Base-by-base conservation (phyloP, 2,888 invertebrate genomes). In the Andrena hattorfiana region DNA sequence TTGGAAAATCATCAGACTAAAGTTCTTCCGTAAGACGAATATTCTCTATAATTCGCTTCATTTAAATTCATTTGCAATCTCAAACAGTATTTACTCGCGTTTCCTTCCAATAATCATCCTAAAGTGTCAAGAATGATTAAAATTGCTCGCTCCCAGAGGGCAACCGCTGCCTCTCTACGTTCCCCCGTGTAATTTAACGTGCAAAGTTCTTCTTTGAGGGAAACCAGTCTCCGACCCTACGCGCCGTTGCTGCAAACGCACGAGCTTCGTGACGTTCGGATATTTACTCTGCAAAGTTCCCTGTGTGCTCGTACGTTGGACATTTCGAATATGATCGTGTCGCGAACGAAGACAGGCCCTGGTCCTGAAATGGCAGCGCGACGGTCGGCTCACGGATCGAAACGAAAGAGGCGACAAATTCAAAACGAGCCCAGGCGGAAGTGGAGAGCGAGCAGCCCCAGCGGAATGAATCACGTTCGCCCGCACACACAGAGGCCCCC, bases 391-490 rank as follows among this genome's bases (percentile, higher is more conserved):
- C 63, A 20, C 78, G 67, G 77, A 77, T 83, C 67, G 74, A 69
- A 59, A 20, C 73, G 82, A 81, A 77, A 77, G 82, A 82, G 75
- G 79, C 79, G 70, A 84, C 79, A 79, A 80, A 79, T 79, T 80
- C 49, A 81, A 77, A 76, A 70, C 72, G 83, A 83, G 64, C 69
- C 66, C 49, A 42, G 66, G 56, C 69, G 35, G 64, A 71, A 78
- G 77, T 74, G 72, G 78, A 64, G 62, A 71, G 73, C 71, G 81
- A 74, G 32, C 59, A 35, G 23, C 20, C 20, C 54, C 48, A 28
- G 69, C 32, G 71, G 73, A 83, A 67, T 66, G 81, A 75, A 71
- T 78, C 76, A 75, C 70, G 74, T 76, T 76, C 69, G 69, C 73
- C 73, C 73, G 49, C 72, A 77, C 8, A 28, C 42, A 16, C 42